Conservation (phyloP, 2,797 vertebrate species). For the Vultur gryphus region DNA sequence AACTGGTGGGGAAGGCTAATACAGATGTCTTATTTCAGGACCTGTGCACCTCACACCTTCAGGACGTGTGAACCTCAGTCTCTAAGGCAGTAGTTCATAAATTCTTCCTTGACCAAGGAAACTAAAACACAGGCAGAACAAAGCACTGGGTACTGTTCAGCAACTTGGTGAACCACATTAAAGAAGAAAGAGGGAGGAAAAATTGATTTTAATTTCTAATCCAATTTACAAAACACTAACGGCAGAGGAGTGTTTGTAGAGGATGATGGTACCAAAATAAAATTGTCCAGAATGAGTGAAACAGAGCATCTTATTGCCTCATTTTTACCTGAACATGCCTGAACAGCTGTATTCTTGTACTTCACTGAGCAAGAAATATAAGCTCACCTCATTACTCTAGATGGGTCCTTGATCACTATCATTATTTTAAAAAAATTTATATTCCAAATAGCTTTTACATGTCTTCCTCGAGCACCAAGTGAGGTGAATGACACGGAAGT, state of each 20-base stretch:
- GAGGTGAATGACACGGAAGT: not conserved
- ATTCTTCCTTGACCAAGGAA: not conserved
- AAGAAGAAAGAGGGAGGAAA: not conserved
- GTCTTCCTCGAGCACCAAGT: not conserved
- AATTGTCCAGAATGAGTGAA: not conserved
- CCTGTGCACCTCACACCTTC: not conserved
- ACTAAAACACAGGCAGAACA: not conserved
- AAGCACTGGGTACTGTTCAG: not conserved
- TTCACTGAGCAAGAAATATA: not conserved
- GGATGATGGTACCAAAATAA: not conserved
- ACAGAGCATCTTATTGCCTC: not conserved
- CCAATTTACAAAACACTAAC: not conserved
- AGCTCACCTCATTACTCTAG: not conserved
- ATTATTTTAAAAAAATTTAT: constrained; percentile 35
- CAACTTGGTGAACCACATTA: not conserved
- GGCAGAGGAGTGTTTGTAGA: not conserved
- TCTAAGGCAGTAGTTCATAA: not conserved
- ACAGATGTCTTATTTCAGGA: not conserved
- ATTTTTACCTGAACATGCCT: not conserved
- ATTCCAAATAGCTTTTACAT: constrained; percentile 24
- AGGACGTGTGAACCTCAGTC: not conserved
- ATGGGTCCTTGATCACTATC: not conserved
- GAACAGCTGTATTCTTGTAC: not conserved
- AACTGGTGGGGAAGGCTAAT: not conserved
- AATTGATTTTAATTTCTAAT: not conserved